Conservation (phyloP, 2,888 invertebrate genomes). For the Ashinkailepas kermadecensis region DNA sequence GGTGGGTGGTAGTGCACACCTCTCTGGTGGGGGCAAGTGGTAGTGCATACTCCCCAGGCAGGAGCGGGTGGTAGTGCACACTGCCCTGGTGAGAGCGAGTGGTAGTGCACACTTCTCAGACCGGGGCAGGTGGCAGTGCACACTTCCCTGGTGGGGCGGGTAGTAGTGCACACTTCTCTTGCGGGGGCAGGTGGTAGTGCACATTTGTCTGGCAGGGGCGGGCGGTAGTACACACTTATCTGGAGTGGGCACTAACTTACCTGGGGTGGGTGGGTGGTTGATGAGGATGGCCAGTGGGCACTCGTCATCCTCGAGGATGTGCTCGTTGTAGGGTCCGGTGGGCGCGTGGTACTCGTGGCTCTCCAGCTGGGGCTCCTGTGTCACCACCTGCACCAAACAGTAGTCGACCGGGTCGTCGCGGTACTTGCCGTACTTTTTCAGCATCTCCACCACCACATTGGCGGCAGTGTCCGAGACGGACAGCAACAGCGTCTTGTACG, state of each 20-base stretch:
- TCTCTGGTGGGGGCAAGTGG: no score
- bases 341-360: constrained; percentile 32
- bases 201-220: no score
- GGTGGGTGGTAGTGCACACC: no score
- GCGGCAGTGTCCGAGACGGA: constrained; percentile 89
- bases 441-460: constrained; percentile 88
- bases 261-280: constrained; percentile 76
- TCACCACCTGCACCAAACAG: constrained; percentile 64
- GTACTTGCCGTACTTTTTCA: constrained; percentile 91
- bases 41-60: no score
- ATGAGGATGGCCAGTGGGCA: constrained; percentile 90
- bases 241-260: constrained; percentile 59
- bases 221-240: no score
- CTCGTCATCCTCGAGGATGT: constrained; percentile 93
- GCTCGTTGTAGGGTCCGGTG: constrained; percentile 51
- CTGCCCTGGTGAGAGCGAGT: no score
- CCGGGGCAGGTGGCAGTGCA: no score
- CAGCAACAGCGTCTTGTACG: constrained; percentile 92
- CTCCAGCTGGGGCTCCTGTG: constrained; percentile 27
- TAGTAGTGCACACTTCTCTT: no score
- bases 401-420: constrained; percentile 83
- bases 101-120: no score
- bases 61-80: no score
- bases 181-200: no score
- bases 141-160: no score